These are phyloP conservation scores for Sceloporus undulatus DNA, from an alignment of 2,113 vertebrate species.

Conservation along the genomic window DNA sequence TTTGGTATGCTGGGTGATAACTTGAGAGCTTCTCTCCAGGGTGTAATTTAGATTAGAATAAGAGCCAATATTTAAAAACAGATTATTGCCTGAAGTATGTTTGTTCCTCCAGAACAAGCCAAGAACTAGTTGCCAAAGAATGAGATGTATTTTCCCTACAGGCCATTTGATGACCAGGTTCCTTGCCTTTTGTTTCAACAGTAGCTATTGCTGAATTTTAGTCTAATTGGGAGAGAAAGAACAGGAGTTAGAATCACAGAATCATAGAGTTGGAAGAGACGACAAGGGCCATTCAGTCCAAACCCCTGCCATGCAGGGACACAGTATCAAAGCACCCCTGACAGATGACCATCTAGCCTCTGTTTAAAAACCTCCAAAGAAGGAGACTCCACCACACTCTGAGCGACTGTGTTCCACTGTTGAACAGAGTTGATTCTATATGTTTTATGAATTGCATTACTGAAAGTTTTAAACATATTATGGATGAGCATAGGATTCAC, in stretches of 20 bases:
- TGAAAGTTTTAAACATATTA: neutral
- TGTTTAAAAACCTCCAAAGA: no score
- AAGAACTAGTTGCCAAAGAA: neutral
- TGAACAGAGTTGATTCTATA: no score
- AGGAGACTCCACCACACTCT: no score
- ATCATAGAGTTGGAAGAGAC: no score
- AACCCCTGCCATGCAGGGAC: no score
- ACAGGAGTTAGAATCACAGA: no score
- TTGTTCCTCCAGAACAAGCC: neutral
- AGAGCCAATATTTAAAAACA: constrained; percentile 7
- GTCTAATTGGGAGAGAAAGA: neutral
- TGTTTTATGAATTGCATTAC: neutral
- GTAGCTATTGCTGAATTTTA: neutral
- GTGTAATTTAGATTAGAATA: neutral
- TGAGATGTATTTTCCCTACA: neutral
- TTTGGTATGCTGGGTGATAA: neutral
- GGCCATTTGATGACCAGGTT: neutral
- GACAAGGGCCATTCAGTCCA: no score
- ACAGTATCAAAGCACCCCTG: no score
- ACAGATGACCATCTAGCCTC: no score
- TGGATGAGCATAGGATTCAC: neutral
- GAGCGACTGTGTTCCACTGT: no score
- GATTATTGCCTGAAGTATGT: neutral
- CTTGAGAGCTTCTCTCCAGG: neutral
- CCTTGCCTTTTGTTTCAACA: neutral